A percentile compares a stretch with the other conserved stretches of the same genome.
phyloP scores from a whole-genome alignment of 2,888 invertebrate species.

The Hyppa rectilinea region DNA sequence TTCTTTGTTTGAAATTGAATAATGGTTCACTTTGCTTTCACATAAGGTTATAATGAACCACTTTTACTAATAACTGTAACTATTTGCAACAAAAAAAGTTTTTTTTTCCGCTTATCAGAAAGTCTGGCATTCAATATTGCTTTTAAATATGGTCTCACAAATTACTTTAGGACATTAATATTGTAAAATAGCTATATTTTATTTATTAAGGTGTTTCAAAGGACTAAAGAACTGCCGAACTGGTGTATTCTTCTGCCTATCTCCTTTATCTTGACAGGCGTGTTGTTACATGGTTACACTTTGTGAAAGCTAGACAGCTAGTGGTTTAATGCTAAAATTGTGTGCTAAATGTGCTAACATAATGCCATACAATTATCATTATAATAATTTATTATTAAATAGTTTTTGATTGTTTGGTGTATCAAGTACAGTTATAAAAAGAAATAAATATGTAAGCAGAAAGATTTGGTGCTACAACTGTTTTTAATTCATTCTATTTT shows the following conservation, averaged over 20 bases:
- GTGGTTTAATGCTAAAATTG: conserved; percentile 10
- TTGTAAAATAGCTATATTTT: conserved; percentile 8
- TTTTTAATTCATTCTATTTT: background rate
- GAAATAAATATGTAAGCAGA: background rate
- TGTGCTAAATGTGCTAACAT: background rate
- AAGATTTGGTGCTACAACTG: no score
- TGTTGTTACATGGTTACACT: background rate
- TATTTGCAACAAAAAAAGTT: background rate
- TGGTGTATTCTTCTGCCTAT: background rate
- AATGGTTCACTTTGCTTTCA: conserved; percentile 12
- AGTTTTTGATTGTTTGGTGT: conserved; percentile 8
- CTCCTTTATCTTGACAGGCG: background rate
- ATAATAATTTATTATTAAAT: background rate
- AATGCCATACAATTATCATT: conserved; percentile 5
- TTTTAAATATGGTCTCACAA: conserved; percentile 5
- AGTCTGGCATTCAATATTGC: background rate
- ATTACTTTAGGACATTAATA: background rate
- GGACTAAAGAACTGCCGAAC: background rate
- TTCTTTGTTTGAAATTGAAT: background rate
- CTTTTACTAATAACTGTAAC: background rate
- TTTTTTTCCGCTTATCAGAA: background rate
- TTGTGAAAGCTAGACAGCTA: conserved; percentile 28
- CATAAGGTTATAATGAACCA: background rate
- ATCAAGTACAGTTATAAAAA: conserved; percentile 3
- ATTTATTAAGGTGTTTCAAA: conserved; percentile 4